Conservation (phyloP, 2,888 invertebrate species). For the Drosophila algonquin region DNA sequence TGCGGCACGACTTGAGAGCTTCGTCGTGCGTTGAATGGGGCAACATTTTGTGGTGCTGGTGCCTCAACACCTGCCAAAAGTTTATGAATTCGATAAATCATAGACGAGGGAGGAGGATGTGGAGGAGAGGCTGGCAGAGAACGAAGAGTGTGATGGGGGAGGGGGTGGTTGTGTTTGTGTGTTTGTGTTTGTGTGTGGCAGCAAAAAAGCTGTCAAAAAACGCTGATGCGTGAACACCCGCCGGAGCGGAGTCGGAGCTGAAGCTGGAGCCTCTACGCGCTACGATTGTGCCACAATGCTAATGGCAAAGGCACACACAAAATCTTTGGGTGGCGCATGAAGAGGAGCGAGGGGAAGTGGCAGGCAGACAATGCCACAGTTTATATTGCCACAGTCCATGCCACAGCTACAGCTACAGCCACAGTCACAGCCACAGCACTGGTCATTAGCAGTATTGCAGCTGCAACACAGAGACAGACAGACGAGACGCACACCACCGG, state of each 20-base stretch:
- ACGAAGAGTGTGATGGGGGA: background rate
- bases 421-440: slow-evolving; percentile 5
- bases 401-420: slow-evolving; percentile 10
- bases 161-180: too few species aligned
- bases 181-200: background rate
- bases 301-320: slow-evolving; percentile 64
- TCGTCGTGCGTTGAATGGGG: slow-evolving; percentile 65
- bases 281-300: slow-evolving; percentile 75
- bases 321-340: slow-evolving; percentile 61
- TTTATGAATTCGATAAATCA: slow-evolving; percentile 64
- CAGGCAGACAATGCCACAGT: slow-evolving; percentile 73
- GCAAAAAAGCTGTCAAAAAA: slow-evolving; percentile 71
- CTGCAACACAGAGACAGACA: slow-evolving; percentile 56
- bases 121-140: too few species aligned
- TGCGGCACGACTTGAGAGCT: slow-evolving; percentile 74
- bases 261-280: slow-evolving; percentile 50
- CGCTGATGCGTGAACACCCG: slow-evolving; percentile 71
- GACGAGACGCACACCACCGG: slow-evolving; percentile 35
- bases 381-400: slow-evolving; percentile 65
- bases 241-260: slow-evolving; percentile 24
- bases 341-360: slow-evolving; percentile 6
- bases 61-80: slow-evolving; percentile 70
- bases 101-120: slow-evolving; percentile 8
- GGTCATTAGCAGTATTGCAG: slow-evolving; percentile 77
- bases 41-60: slow-evolving; percentile 39